A percentile compares a stretch with the other conserved stretches of the same genome.
phyloP scores from a whole-genome alignment of 2,113 vertebrate genomes.

The Scytalopus superciliaris region DNA sequence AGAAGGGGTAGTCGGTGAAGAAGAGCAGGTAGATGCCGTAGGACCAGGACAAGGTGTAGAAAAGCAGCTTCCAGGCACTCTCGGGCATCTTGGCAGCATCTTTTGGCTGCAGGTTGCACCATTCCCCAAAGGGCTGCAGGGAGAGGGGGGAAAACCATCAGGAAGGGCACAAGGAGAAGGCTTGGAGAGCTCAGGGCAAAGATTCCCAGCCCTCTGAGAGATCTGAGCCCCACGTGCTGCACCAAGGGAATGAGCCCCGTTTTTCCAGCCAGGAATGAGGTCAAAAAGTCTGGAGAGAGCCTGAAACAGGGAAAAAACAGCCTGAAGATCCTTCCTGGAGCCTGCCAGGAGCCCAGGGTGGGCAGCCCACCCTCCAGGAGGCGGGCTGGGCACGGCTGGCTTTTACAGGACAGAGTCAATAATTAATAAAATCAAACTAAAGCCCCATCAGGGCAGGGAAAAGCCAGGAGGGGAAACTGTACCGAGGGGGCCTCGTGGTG shows the following conservation, averaged over 20 bases:
- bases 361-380: neutral
- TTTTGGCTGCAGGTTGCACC: conserved; percentile 84
- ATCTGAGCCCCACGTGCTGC: accelerated
- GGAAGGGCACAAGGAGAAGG: accelerated
- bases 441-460: neutral
- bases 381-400: neutral
- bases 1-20: conserved; percentile 89
- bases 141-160: neutral
- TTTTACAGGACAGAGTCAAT: neutral
- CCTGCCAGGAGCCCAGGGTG: neutral
- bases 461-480: neutral
- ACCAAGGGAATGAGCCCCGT: accelerated
- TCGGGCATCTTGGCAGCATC: conserved; percentile 96
- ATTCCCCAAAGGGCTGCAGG: conserved; percentile 84
- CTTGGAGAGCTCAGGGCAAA: neutral
- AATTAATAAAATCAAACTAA: neutral
- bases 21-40: conserved; percentile 93
- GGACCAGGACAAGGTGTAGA: conserved; percentile 91
- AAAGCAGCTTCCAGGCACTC: conserved; percentile 95
- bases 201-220: accelerated
- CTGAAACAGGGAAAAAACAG: neutral
- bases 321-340: neutral
- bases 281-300: neutral
- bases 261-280: neutral
- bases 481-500: accelerated